Evolutionary conservation across 2,113 vertebrate species (phyloP).

Genomic region (Candoia aspera): DNA sequence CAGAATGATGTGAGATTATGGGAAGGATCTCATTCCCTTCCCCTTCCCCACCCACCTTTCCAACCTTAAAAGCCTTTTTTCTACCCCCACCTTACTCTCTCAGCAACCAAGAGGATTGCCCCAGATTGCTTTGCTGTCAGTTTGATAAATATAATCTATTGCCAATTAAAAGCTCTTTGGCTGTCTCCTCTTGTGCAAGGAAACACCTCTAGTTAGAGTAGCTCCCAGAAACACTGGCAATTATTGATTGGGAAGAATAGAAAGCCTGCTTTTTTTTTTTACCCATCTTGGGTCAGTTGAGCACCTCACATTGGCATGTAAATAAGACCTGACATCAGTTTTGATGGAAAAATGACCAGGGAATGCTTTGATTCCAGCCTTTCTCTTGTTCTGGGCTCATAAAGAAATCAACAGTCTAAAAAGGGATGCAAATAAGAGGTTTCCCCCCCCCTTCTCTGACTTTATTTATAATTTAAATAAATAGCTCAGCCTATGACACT

Average conservation of each 20-base stretch:
- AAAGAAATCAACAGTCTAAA: slow-evolving; percentile 88
- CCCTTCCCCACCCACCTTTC: not conserved
- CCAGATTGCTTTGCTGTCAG: slow-evolving; percentile 81
- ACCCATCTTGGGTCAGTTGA: slow-evolving; percentile 79
- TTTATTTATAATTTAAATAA: slow-evolving; percentile 45
- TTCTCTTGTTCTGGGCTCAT: slow-evolving; percentile 74
- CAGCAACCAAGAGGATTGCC: slow-evolving; percentile 79
- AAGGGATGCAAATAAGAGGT: slow-evolving; percentile 58
- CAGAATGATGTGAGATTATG: slow-evolving; percentile 75
- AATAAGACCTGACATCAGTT: slow-evolving; percentile 88
- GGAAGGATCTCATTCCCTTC: slow-evolving; percentile 42
- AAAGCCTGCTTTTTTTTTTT: slow-evolving; percentile 60
- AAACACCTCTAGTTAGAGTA: slow-evolving; percentile 84
- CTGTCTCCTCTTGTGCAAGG: slow-evolving; percentile 86
- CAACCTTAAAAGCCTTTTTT: not conserved
- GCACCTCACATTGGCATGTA: slow-evolving; percentile 86
- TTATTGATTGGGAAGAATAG: slow-evolving; percentile 80
- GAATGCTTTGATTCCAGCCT: slow-evolving; percentile 88
- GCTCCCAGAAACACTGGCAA: slow-evolving; percentile 75
- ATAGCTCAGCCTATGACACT: slow-evolving; percentile 32
- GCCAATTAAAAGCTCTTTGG: slow-evolving; percentile 96
- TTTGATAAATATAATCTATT: slow-evolving; percentile 96
- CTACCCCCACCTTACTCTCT: slow-evolving; percentile 30
- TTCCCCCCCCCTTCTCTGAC: slow-evolving; percentile 43
- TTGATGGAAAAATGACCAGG: slow-evolving; percentile 87